Evolutionary conservation across 1,140 invertebrate genomes (phyloP), one percentile per base, ranked within the genome.

Genomic region (Drosophila simulans): DNA sequence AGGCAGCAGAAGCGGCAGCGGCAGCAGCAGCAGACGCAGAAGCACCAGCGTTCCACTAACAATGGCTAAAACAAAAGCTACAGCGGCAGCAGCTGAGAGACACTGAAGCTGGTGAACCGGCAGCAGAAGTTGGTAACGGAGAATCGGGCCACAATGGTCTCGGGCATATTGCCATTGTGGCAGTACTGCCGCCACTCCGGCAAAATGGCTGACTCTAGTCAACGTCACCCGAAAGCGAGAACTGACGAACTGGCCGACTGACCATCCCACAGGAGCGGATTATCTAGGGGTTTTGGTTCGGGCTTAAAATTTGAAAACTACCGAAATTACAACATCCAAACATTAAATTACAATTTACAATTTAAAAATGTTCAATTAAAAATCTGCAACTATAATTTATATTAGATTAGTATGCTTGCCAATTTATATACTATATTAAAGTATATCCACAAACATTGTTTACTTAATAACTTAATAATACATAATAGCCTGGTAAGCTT

Each of bases 31-130:
- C 5, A n/a, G 11, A 11, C 7, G 13, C 39, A 40, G n/a, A 13
- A 40, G 12, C 55, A 52, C 10, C 57, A 75, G 58, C 58, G 56
- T 11, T 49, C 58, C 66, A 76, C 78, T 79, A 88, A 89, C 83
- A 88, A 88, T 88, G 83, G 83, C 83, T 88, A 83, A 89, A 88
- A 89, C 84, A 88, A 88, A 89, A 88, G 80, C 84, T 51, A 35
- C 58, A 31, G 37, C 42, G 52, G 34, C 53, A 27, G 56, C 37
- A 52, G 20, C 54, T 27, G 45, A 60, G 69, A 80, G 66, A 74
- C 70, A 54, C 73, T 56, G 73, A 74, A 62, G 68, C 56, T 45
- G 68, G 45, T 57, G 37, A 60, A 34, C 27, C 35, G 64, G 31
- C 60, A 43, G 56, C 62, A 56, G 57, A 66, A 57, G 66, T 57